phyloP scores from a whole-genome alignment of 2,113 vertebrate genomes.

The Forbesichthys agassizii region DNA sequence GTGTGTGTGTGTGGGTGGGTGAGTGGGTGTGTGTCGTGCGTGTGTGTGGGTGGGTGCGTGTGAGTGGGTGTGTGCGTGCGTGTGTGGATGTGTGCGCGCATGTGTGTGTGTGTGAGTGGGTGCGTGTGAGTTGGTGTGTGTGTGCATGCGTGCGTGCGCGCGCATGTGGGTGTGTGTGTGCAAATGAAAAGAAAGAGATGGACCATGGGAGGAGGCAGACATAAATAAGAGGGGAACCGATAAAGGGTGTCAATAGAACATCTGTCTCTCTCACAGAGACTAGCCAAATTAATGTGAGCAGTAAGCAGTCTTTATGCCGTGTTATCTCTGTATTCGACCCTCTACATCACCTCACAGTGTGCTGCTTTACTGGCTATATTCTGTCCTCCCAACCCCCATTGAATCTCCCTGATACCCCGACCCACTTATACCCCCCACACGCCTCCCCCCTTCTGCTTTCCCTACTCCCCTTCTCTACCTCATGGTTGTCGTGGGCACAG shows the following conservation, averaged over 20 bases:
- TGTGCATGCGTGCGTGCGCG: not conserved
- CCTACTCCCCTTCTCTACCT: constrained; percentile 16
- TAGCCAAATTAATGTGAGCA: too few relatives aligned
- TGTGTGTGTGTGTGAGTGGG: not conserved
- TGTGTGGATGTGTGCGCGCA: not conserved
- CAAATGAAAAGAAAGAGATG: too few relatives aligned
- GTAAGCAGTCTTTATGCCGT: not conserved
- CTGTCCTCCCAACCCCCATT: constrained; percentile 46
- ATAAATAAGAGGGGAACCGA: too few relatives aligned
- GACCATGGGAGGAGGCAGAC: not conserved
- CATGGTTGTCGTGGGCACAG: constrained; percentile 38
- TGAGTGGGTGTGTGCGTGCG: not conserved
- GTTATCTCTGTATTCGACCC: not conserved
- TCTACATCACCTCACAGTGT: not conserved
- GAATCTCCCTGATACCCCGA: constrained; percentile 55
- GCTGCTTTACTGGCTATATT: constrained; percentile 31
- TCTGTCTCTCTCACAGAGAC: too few relatives aligned
- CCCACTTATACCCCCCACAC: constrained; percentile 51
- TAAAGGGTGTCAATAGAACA: not conserved
- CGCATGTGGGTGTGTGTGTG: not conserved
- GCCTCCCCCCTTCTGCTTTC: constrained; percentile 27
- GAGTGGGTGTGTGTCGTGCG: not conserved
- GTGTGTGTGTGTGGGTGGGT: not conserved
- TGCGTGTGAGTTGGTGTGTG: not conserved
- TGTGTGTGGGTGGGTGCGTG: not conserved